Percentiles rank a stretch among this genome's conserved stretches.
phyloP scores from a whole-genome alignment of 1,140 invertebrate genomes.

The Philotrypesis tridentata region DNA sequence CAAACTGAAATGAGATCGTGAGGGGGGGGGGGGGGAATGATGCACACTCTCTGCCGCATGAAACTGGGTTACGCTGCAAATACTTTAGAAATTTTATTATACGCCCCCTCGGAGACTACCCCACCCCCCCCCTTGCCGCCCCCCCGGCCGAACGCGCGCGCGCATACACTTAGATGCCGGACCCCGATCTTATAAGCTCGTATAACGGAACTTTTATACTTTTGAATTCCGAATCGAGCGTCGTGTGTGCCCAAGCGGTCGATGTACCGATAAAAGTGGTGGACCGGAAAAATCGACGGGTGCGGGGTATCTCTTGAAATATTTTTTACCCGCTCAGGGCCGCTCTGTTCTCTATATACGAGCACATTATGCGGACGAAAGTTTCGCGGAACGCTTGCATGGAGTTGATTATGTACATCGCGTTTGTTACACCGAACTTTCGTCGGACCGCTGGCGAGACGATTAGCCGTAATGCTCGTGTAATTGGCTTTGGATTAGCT shows the following conservation, averaged over 20 bases:
- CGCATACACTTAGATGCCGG: background rate
- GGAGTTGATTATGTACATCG: too few relatives aligned
- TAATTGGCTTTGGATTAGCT: conserved; percentile 16
- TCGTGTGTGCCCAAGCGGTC: too few relatives aligned
- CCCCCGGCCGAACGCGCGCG: background rate
- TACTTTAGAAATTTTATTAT: conserved; percentile 62
- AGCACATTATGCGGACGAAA: too few relatives aligned
- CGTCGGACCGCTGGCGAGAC: conserved; percentile 5
- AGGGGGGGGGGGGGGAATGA: conserved; percentile 54
- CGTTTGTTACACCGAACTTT: background rate
- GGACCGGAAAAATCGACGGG: conserved; percentile 33
- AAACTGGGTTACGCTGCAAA: conserved; percentile 60
- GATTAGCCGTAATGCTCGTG: background rate
- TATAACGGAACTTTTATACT: conserved; percentile 55
- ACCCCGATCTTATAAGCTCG: background rate
- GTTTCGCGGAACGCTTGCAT: too few relatives aligned
- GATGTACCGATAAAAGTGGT: conserved; percentile 32
- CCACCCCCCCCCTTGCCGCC: too few relatives aligned
- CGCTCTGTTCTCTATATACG: too few relatives aligned
- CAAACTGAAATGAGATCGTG: conserved; percentile 56
- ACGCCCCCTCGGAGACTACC: conserved; percentile 38
- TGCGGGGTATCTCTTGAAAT: background rate
- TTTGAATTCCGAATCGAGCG: conserved; percentile 53
- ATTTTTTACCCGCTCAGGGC: too few relatives aligned
- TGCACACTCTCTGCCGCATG: conserved; percentile 34